phyloP scores from a whole-genome alignment of 2,797 vertebrate genomes.

The Hoplostethus atlanticus region DNA sequence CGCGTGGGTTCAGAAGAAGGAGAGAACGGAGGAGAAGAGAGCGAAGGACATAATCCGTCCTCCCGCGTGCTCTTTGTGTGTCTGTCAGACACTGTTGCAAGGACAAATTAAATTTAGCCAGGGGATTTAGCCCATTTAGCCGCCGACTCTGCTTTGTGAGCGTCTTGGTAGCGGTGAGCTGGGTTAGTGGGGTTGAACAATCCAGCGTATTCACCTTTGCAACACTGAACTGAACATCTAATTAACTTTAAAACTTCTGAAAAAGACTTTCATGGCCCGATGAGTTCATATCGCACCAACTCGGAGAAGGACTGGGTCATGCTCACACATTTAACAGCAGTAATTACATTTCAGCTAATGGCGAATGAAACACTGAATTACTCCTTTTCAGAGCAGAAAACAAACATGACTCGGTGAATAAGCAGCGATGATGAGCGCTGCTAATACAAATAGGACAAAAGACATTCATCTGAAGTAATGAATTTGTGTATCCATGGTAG shows the following conservation, averaged over 20 bases:
- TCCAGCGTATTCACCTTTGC: constrained; percentile 60
- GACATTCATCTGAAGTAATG: constrained; percentile 18
- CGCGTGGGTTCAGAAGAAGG: constrained; percentile 62
- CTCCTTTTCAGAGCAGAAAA: constrained; percentile 11
- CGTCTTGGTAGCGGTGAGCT: constrained; percentile 34
- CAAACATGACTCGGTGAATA: constrained; percentile 8
- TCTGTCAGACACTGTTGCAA: constrained; percentile 71
- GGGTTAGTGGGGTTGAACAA: constrained; percentile 55
- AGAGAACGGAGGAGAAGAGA: constrained; percentile 40
- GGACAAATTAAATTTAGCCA: constrained; percentile 78
- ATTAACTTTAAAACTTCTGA: constrained; percentile 55
- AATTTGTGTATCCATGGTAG: constrained; percentile 17
- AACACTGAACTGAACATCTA: constrained; percentile 58
- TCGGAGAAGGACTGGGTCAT: constrained; percentile 16
- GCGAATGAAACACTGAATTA: constrained; percentile 14
- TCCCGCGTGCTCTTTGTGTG: constrained; percentile 58
- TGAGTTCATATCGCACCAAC: constrained; percentile 56
- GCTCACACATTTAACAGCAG: constrained; percentile 27
- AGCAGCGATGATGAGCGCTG: not conserved
- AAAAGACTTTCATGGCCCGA: constrained; percentile 53
- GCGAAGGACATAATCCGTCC: constrained; percentile 67
- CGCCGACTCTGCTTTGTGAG: constrained; percentile 69
- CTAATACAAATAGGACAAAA: constrained; percentile 7
- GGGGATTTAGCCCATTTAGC: constrained; percentile 71
- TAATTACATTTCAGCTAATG: constrained; percentile 25